phyloP scores from a whole-genome alignment of 1,140 invertebrate species.

The Thaumatotibia leucotreta region DNA sequence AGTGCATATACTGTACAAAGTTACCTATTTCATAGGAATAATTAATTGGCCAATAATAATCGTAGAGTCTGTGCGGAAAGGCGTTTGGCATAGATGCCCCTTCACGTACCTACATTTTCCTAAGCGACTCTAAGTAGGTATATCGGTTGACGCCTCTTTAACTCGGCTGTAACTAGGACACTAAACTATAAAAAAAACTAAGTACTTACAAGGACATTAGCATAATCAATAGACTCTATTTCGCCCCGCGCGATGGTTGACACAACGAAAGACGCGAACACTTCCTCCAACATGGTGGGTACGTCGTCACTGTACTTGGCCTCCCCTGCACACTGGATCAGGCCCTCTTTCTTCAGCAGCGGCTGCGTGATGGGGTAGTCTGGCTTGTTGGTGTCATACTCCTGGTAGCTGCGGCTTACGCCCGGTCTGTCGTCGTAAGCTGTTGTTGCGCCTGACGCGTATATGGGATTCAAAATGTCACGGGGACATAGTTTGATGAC shows the following conservation, averaged over 20 bases:
- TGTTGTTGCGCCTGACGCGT: conserved; percentile 30
- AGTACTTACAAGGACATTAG: conserved; percentile 75
- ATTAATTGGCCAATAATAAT: no score
- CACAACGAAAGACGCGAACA: conserved; percentile 80
- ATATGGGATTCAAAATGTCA: conserved; percentile 25
- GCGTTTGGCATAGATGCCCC: no score
- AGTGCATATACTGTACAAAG: no score
- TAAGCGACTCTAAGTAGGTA: no score
- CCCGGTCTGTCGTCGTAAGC: conserved; percentile 65
- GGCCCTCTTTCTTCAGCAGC: conserved; percentile 78
- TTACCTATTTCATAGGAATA: no score
- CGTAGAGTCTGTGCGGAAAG: no score
- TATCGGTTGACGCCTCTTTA: no score
- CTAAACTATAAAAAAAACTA: background rate
- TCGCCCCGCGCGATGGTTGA: conserved; percentile 73
- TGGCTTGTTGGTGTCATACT: conserved; percentile 54
- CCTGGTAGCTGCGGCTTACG: conserved; percentile 65
- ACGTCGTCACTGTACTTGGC: conserved; percentile 81
- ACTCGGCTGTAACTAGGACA: no score
- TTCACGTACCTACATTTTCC: no score
- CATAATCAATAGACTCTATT: conserved; percentile 77
- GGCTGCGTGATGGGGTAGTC: conserved; percentile 83
- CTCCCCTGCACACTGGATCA: conserved; percentile 79
- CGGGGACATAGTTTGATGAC: conserved; percentile 33
- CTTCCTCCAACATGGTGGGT: conserved; percentile 69